Evolutionary conservation across 92 coral and sea anemone genomes (phyloP).

Genomic region (Micromussa lordhowensis): DNA sequence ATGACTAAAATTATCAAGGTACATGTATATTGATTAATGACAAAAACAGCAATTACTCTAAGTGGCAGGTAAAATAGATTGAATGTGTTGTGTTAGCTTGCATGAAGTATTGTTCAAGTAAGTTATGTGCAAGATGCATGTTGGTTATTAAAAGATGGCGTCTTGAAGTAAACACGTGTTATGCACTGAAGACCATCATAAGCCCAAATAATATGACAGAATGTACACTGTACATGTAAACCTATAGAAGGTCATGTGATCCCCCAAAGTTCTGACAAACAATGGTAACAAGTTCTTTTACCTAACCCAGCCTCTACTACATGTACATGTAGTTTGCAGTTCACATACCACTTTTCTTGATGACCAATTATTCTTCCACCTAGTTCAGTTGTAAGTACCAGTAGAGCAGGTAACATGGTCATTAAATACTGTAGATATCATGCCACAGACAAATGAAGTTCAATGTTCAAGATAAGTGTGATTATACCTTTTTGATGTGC

Average conservation of each 20-base stretch:
- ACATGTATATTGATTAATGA: not conserved
- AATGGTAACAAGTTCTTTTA: no score
- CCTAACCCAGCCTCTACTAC: not conserved
- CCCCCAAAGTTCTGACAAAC: not conserved
- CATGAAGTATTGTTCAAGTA: no score
- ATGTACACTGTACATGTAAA: no score
- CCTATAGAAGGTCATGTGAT: not conserved
- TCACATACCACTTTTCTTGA: not conserved
- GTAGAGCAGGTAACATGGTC: not conserved
- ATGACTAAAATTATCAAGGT: not conserved
- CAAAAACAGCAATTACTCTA: not conserved
- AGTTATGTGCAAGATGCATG: no score
- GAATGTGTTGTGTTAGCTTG: no score
- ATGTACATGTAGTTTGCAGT: not conserved
- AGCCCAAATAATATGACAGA: not conserved
- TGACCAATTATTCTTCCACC: no score
- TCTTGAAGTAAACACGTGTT: no score
- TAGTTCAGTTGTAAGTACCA: not conserved
- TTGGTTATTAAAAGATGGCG: no score
- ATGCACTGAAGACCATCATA: no score
- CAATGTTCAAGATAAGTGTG: not conserved
- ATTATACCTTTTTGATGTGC: conserved; percentile 80
- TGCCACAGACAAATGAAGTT: not conserved
- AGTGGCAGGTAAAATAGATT: no score
- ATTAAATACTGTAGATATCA: no score